phyloP scores from a whole-genome alignment of 1,140 invertebrate species.

The Bombus terrestris region DNA sequence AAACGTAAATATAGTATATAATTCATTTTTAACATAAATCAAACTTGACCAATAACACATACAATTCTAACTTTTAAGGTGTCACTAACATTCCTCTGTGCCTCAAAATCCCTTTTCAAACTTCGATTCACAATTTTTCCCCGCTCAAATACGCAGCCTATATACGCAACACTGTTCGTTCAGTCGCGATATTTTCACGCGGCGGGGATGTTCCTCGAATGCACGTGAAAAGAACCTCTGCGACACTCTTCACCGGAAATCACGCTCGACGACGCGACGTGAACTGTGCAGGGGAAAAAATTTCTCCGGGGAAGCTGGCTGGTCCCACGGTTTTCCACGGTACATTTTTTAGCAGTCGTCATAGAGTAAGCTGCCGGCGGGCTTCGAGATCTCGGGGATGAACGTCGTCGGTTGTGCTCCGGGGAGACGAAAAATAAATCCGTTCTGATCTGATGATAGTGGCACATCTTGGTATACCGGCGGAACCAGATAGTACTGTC shows the following conservation, averaged over 20 bases:
- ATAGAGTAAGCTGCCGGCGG: conserved; percentile 49
- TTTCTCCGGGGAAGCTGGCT: conserved; percentile 17
- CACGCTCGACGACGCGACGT: background rate
- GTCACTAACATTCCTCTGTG: no score
- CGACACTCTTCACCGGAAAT: background rate
- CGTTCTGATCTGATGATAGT: background rate
- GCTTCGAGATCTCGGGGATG: conserved; percentile 20
- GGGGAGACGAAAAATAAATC: conserved; percentile 44
- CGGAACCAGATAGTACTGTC: background rate
- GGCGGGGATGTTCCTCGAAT: background rate
- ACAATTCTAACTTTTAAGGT: no score
- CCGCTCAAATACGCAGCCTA: background rate
- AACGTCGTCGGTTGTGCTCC: background rate
- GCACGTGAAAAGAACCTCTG: background rate
- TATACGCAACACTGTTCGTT: background rate
- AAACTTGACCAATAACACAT: no score
- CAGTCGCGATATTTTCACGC: background rate
- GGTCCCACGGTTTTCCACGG: conserved; percentile 14
- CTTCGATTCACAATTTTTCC: background rate
- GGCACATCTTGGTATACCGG: background rate
- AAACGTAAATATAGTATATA: no score
- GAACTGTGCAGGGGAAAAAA: conserved; percentile 12
- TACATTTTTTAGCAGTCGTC: conserved; percentile 52
- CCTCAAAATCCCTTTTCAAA: background rate
- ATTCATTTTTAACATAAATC: no score